Base-by-base conservation (phyloP, 2,113 vertebrate genomes). In the Salvator merianae region DNA sequence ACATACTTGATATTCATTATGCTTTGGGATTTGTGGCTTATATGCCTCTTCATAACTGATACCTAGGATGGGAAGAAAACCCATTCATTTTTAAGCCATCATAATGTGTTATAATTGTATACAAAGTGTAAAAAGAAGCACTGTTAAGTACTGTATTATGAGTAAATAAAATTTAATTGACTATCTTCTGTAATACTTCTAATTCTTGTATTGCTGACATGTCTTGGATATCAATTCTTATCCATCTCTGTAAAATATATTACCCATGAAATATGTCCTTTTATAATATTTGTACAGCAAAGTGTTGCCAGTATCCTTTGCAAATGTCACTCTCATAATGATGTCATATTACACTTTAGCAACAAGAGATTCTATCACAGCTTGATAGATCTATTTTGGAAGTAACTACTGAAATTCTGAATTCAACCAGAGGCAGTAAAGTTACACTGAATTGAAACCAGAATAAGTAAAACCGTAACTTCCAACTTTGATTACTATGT, bases 81-180 rank as follows among this genome's bases (percentile, higher is more conserved):
- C 88, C 87, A 88, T 47, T 88, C 36, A 81, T 85, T 91, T 92
- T 84, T 82, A 89, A 74, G 88, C 71, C 78, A 90, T 59, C 12
- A 30, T 77, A 87, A 87, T 83, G 81, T 66, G 88, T 86, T 86
- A 63, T 36, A 85, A 59, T 83, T 70, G 63, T 89, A 82, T 87
- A 88, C 7, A 76, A 85, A 83, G 81, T 69, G 86, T 92, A 90
- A 30, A 81, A 91, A 84, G 26, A 89, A 94, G 89, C 40, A 88
- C 47, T 87, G 73, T 90, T 86, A 91, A 82, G 76, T 76, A 90
- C 4, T 91, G 75, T 84, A 89, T 30, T 76, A 91, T 86, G 79
- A 93, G 88, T 88, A 91, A 93, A 94, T 85, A 85, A 73, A 85
- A 91, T 94, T 94, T 90, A 92, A 93, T 66, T 92, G 80, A 79